Evolutionary conservation across 2,113 vertebrate genomes (phyloP), one percentile per base, ranked within the genome.

Genomic region (Rhineura floridana): DNA sequence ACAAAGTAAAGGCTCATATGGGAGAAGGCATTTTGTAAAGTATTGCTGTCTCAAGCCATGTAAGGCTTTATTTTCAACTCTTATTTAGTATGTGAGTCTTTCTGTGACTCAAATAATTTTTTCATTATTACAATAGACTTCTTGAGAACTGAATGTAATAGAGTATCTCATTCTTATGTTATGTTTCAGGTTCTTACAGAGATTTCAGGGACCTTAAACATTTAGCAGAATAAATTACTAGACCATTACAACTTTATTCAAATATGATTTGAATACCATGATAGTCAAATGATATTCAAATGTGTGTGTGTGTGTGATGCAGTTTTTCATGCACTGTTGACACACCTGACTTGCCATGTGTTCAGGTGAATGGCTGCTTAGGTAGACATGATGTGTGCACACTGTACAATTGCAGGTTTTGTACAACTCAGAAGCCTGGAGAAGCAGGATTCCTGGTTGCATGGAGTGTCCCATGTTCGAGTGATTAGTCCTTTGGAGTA

Each of bases 271-370:
- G n/a, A 80, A 87, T 50, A 50, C 33, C 10, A 36, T 90, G 89
- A 91, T 88, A 93, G 86, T 91, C 80, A 85, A 88, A 77, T 30
- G 78, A 80, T 28, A 59, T 59, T 90, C 90, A 75, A 55, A 62
- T 30, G n/a, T 63, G 36, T 90, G 44, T 0, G 55, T 59, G n/a
- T 59, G 55, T 59, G 55, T 13, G 21, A 59, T 59, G n/a, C 55
- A 59, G 55, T 19, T 5, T 19, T 59, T 13, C 19, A 59, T 59
- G 55, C 55, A 59, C 19, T 59, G 55, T 21, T 59, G 55, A 19
- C 4, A 4, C 55, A 17, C 55, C 55, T 59, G 55, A 59, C 15
- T 19, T 59, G 15, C 55, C 3, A n/a, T n/a, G n/a, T n/a, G n/a
- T n/a, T n/a, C n/a, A 19, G 55, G 55, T 59, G 55, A 21, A 59